Conservation (phyloP, 2,888 invertebrate species). For the Agonum fuliginosum region DNA sequence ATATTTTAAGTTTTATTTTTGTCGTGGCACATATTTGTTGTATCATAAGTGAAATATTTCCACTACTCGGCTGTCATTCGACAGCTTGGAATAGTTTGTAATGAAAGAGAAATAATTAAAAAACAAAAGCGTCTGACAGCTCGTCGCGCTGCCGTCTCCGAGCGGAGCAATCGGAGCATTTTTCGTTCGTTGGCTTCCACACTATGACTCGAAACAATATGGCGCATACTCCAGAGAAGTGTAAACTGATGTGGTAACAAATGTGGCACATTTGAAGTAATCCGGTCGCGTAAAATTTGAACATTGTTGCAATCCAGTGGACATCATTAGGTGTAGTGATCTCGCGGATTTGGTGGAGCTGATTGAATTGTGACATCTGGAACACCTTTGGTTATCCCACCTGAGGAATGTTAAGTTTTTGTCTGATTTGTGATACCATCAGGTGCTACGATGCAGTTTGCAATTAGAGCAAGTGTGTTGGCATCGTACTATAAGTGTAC, state of each 20-base stretch:
- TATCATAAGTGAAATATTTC: background rate
- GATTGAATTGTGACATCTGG: conserved; percentile 48
- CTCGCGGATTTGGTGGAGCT: conserved; percentile 15
- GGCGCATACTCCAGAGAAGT: conserved; percentile 47
- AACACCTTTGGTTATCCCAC: conserved; percentile 72
- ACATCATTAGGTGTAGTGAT: conserved; percentile 42
- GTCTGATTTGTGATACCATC: conserved; percentile 78
- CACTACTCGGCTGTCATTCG: background rate
- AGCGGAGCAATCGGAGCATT: conserved; percentile 12
- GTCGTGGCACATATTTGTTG: background rate
- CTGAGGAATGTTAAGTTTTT: conserved; percentile 81
- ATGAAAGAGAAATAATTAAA: conserved; percentile 19
- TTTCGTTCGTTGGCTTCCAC: conserved; percentile 56
- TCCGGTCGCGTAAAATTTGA: conserved; percentile 9
- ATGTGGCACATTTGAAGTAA: conserved; percentile 49
- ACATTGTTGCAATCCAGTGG: conserved; percentile 45
- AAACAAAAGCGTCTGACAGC: conserved; percentile 57
- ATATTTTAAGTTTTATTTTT: conserved; percentile 9
- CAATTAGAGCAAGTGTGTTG: conserved; percentile 68
- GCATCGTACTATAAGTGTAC: conserved; percentile 7
- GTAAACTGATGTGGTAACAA: conserved; percentile 57
- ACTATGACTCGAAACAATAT: conserved; percentile 56
- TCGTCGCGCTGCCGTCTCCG: conserved; percentile 32
- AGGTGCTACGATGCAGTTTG: conserved; percentile 72
- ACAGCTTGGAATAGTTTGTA: background rate